Base-by-base conservation (phyloP, 1,140 invertebrate genomes). In the Platyura marginata region DNA sequence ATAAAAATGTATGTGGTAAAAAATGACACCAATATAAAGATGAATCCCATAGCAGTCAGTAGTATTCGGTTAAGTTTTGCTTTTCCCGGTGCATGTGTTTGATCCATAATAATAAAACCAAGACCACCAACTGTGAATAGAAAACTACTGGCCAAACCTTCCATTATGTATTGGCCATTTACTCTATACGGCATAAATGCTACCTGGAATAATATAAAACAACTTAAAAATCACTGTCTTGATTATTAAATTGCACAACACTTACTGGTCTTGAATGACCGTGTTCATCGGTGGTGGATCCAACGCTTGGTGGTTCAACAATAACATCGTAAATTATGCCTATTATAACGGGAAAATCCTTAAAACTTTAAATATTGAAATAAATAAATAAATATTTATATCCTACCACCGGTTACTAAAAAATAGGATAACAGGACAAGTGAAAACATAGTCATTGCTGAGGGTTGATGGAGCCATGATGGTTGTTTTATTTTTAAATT, bases 131-230 rank as follows among this genome's bases (percentile, higher is more conserved):
- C 68, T 1, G 89, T 91, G 62, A 98, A 98, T 4, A 98, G 69
- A 56, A 98, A 97, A 63, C 89, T 93, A 20, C 91, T 90, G 11
- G 93, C 93, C 43, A 98, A 64, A 1, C 94, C 94, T 70, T 98
- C 93, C 87, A 98, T 94, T 32, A 98, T 98, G 56, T 97, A 98
- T 61, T 98, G 93, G 0, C 92, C 94, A 67, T 98, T 98, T 0
- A 98, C 91, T 51, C 94, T 68, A 60, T 96, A 95, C 1, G 92
- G 91, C 91, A 98, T 95, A 59, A 98, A 97, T 2, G 93, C 93
- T 11, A 97, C 84, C 81, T 85, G 21, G 6, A 9, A 8, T 29
- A 13, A 8, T 6, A 29, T 8, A 6, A 13, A 29, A 29, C 6
- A 29, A 29, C 13, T 29, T 8, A 13, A 29, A 36, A 9, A 36